Evolutionary conservation across 1,140 invertebrate genomes (phyloP).

Genomic region (Geopemphigus sp.): DNA sequence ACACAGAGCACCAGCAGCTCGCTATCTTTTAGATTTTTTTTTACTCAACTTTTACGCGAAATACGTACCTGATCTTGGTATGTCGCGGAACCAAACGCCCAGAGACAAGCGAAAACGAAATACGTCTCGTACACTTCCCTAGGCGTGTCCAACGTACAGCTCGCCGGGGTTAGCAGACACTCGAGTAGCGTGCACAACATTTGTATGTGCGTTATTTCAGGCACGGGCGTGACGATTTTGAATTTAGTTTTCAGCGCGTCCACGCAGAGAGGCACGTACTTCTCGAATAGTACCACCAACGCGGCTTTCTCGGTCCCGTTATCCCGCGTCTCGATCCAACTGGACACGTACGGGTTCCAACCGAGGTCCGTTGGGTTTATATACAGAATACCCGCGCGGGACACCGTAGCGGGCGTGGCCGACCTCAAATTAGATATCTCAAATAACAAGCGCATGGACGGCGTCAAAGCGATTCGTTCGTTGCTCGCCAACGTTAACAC

Average conservation of each 20-base stretch:
- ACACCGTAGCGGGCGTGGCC: conserved; percentile 94
- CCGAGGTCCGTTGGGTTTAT: conserved; percentile 93
- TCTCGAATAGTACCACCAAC: conserved; percentile 86
- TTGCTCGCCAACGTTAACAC: conserved; percentile 90
- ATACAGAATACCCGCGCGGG: conserved; percentile 84
- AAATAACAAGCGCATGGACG: conserved; percentile 87
- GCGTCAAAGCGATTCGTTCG: conserved; percentile 88
- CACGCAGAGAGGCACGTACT: conserved; percentile 84
- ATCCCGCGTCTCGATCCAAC: conserved; percentile 85
- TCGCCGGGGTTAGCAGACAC: conserved; percentile 75
- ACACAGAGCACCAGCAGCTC: too few relatives aligned
- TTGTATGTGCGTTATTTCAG: conserved; percentile 86
- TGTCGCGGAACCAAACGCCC: conserved; percentile 89
- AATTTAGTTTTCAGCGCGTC: conserved; percentile 76
- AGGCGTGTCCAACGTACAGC: conserved; percentile 79
- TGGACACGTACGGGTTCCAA: conserved; percentile 92
- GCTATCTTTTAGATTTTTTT: too few relatives aligned
- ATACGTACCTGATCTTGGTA: conserved; percentile 77
- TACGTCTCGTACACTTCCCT: conserved; percentile 93
- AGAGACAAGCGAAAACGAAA: conserved; percentile 87
- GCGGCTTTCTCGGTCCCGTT: conserved; percentile 72
- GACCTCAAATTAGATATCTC: conserved; percentile 91
- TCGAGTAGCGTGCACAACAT: conserved; percentile 88
- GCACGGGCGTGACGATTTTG: conserved; percentile 88
- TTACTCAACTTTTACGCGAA: too few relatives aligned